phyloP scores from a whole-genome alignment of 2,797 vertebrate genomes.

The Ctenopoma kingsleyae region DNA sequence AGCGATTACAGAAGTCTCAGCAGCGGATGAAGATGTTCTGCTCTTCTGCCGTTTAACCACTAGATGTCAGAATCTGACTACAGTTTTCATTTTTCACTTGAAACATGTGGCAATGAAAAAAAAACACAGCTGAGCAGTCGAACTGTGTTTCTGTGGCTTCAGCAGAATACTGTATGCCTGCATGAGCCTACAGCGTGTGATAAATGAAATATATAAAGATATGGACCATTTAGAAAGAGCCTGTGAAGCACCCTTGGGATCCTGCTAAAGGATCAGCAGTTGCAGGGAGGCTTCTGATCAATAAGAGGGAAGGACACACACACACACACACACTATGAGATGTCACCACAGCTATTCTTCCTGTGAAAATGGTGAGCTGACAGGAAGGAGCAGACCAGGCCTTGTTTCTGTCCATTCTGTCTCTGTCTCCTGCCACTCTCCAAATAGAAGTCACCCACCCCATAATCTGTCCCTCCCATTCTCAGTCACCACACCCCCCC shows the following conservation, averaged over 20 bases:
- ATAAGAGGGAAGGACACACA: background rate
- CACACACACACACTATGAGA: background rate
- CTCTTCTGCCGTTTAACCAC: slow-evolving; percentile 19
- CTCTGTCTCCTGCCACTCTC: too few species aligned
- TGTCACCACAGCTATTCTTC: background rate
- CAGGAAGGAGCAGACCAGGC: background rate
- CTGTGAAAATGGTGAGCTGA: background rate
- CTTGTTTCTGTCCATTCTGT: too few species aligned
- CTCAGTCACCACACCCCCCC: too few species aligned
- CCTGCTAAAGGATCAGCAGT: slow-evolving; percentile 29
- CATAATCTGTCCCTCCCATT: background rate
- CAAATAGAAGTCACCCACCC: too few species aligned
- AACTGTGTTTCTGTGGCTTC: background rate
- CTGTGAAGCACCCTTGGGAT: background rate
- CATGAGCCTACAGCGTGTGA: background rate
- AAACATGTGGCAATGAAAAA: background rate
- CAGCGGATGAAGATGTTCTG: background rate
- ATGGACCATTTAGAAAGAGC: background rate
- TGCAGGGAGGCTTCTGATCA: slow-evolving; percentile 28
- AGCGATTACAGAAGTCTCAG: too few species aligned
- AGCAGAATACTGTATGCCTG: background rate
- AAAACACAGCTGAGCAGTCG: background rate
- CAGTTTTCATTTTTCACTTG: background rate
- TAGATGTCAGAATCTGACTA: slow-evolving; percentile 38
- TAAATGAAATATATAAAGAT: too few species aligned